Base-by-base conservation (phyloP, 1,140 invertebrate species). In the Drosophila gunungcola region DNA sequence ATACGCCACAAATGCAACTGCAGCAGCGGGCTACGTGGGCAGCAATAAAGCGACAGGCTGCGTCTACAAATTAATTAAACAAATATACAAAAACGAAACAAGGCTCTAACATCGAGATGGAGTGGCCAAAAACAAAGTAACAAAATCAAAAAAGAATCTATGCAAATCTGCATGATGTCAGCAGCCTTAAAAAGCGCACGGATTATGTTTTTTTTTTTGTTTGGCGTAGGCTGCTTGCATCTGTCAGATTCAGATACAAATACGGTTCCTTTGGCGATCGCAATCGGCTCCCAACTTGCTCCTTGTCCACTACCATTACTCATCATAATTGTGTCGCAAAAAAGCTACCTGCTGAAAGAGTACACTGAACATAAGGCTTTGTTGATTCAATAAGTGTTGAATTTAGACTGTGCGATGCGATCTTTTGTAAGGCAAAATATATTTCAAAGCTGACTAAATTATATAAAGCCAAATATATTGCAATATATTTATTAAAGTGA, bases 161-260 rank as follows among this genome's bases (percentile, higher is more conserved):
- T 86, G 81, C 81, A 86, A 86, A 82, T 78, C 63, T 74, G 67
- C 74, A 88, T 86, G 82, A 86, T 86, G 83, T 86, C 82, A 86
- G 82, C 83, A 45, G 36, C 68, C 64, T 32, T 68, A 88, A 82
- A 78, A 63, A 51, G 70, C 63, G 55, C 54, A 45, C 43, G 27
- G 69, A 74, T 63, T 73, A 73, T 48, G 57, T 38, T 39, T 53
- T 32, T 32, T 32, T 32, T 32, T 32, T 32, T 38, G 6, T 55
- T 13, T 56, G 42, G 67, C 68, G 73, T 75, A 49, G 73, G 52
- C 57, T 29, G 57, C 36, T 51, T 70, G 74, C 75, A 78, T 78
- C 75, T 78, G 75, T 75, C 52, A 56, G 73, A 56, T 57, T 34
- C 58, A 67, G 60, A 72, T 73, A 48, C 53, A 56, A 53, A 53